Evolutionary conservation across 2,113 vertebrate genomes (phyloP).

Genomic region (Strix uralensis): DNA sequence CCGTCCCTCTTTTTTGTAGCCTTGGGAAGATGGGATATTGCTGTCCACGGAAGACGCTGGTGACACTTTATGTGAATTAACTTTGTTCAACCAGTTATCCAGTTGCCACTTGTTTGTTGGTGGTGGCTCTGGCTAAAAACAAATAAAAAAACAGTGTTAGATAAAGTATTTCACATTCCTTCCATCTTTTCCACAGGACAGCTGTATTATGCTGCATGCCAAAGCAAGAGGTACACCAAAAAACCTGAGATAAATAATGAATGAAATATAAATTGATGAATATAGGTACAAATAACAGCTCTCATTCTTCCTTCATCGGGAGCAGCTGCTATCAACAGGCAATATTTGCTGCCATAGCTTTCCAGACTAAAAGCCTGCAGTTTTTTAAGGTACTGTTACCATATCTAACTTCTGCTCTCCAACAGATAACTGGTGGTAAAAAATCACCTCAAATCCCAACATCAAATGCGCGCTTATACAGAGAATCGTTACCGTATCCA

Average conservation of each 20-base stretch:
- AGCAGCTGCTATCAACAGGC: background rate
- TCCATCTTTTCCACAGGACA: background rate
- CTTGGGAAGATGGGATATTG: constrained; percentile 86
- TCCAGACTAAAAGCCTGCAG: background rate
- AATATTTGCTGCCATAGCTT: rapidly evolving
- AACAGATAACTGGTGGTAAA: background rate
- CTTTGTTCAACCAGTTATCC: constrained; percentile 98
- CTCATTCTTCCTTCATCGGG: background rate
- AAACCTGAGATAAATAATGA: background rate
- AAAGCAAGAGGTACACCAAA: background rate
- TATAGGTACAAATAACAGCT: background rate
- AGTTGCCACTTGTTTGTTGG: constrained; percentile 97
- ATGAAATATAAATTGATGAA: background rate
- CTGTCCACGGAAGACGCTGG: constrained; percentile 94
- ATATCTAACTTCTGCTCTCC: background rate
- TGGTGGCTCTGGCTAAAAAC: constrained; percentile 88
- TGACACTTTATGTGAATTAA: constrained; percentile 88
- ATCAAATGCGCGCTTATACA: background rate
- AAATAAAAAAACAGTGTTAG: background rate
- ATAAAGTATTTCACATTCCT: background rate
- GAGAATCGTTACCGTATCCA: background rate
- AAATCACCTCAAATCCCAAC: background rate
- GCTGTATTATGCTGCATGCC: background rate
- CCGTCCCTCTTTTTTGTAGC: constrained; percentile 91
- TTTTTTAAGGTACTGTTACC: background rate